Evolutionary conservation across 2,113 vertebrate species (phyloP), one percentile per base, ranked within the genome.

Genomic region (Mirounga angustirostris): DNA sequence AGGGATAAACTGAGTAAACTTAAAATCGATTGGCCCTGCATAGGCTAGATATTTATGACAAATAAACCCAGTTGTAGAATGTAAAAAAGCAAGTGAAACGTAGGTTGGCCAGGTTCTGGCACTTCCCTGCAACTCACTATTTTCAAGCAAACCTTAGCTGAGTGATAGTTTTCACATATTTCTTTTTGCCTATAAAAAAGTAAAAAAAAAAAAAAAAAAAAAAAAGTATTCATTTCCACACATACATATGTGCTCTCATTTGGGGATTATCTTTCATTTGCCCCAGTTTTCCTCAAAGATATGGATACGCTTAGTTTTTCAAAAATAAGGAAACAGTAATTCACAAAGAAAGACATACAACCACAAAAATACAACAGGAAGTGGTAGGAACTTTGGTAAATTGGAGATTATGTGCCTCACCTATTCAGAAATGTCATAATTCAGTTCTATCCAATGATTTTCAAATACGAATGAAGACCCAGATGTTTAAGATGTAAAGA

Each of bases 1-100:
- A 82, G 90, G 82, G 26, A 59, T 65, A 92, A 91, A 79, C 21
- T 11, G 2, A 78, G 58, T 91, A 46, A 97, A 67, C 28, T 84
- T 71, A 52, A 43, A 59, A 22, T 95, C 7, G 6, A 43, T 36
- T 82, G 82, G 12, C 36, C 76, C 18, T 33, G 13, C 40, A 74
- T 85, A 1, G 67, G n/a, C 15, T 33, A 69, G 3, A 82, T 54
- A 46, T 4, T 52, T 69, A 46, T 43, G 11, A 79, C 40, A 84
- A 24, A 67, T n/a, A 84, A 97, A 58, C 16, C 52, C 61, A 92
- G 19, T 4, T 40, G 22, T 24, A 56, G 46, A 82, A 43, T 15
- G 3, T 78, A 15, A 76, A 92, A 28, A 89, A 43, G 14, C 33
- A 94, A 63, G 28, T 21, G 9, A 73, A 28, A 71, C 12, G 22